Conservation (phyloP, 1,140 invertebrate genomes). For the Bathynomus jamesi region DNA sequence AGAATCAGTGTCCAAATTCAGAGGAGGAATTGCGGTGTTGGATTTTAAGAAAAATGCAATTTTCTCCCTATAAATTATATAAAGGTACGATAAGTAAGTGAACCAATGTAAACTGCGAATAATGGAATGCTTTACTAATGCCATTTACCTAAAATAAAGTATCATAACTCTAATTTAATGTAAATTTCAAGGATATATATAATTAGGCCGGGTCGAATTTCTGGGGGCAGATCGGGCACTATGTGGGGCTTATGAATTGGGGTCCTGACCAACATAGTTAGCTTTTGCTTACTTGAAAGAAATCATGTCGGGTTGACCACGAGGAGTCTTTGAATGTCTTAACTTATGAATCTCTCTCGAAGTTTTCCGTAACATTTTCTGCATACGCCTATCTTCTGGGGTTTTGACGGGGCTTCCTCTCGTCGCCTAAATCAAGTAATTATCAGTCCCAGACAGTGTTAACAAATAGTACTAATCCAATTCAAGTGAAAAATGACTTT, state of each 20-base stretch:
- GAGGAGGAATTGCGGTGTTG: conserved; percentile 26
- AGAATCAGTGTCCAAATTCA: conserved; percentile 18
- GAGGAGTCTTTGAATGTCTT: conserved; percentile 64
- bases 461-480: not conserved
- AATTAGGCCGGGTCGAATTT: no score
- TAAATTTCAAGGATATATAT: no score
- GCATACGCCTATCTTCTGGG: conserved; percentile 64
- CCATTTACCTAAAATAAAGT: no score
- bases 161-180: no score
- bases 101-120: no score
- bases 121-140: no score
- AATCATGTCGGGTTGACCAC: conserved; percentile 75
- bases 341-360: conserved; percentile 84
- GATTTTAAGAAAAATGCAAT: conserved; percentile 32
- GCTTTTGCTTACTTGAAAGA: conserved; percentile 92
- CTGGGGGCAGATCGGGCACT: no score
- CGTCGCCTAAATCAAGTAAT: conserved; percentile 20
- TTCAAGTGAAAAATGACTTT: not conserved
- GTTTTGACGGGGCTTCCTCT: conserved; percentile 41
- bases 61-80: conserved; percentile 18
- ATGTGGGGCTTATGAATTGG: no score
- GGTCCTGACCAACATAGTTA: no score
- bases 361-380: conserved; percentile 73
- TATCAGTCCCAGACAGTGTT: not conserved
- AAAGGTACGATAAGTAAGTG: no score